phyloP scores from a whole-genome alignment of 2,113 vertebrate species.

The Prunella fulvescens region DNA sequence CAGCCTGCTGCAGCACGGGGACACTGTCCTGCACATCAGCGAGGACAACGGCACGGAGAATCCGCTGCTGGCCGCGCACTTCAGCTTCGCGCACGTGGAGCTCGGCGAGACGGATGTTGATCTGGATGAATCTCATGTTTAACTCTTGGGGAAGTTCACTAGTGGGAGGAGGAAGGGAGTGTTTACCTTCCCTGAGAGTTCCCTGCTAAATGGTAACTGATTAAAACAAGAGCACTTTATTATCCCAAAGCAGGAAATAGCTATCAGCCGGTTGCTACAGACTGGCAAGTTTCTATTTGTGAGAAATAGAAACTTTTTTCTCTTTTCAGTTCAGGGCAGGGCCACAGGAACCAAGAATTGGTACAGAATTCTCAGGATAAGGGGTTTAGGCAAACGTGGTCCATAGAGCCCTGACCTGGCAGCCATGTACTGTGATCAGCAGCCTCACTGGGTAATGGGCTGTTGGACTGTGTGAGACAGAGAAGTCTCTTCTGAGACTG shows the following conservation, averaged over 20 bases:
- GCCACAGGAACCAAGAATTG: slow-evolving; percentile 8
- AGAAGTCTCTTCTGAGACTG: slow-evolving; percentile 19
- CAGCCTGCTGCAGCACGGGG: slow-evolving; percentile 80
- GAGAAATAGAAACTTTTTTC: too few relatives aligned
- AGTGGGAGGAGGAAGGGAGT: neutral
- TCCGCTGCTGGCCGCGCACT: slow-evolving; percentile 82
- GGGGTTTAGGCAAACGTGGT: neutral
- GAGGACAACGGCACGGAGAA: slow-evolving; percentile 91
- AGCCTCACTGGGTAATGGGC: neutral
- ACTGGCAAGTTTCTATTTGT: neutral
- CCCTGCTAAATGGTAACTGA: neutral
- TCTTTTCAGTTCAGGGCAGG: slow-evolving; percentile 39
- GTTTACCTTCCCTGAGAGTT: neutral
- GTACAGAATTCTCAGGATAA: slow-evolving; percentile 32
- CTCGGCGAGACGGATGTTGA: slow-evolving; percentile 73
- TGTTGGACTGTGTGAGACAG: neutral
- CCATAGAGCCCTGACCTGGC: neutral
- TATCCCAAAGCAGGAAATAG: slow-evolving; percentile 1
- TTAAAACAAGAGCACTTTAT: slow-evolving; percentile 69
- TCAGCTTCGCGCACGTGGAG: slow-evolving; percentile 74
- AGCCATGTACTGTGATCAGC: neutral
- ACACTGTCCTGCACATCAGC: slow-evolving; percentile 81
- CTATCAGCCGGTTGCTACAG: neutral
- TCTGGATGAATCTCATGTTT: slow-evolving; percentile 92
- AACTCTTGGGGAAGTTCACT: neutral